Conservation (phyloP, 2,888 invertebrate species). For the Spicauda simplicius region DNA sequence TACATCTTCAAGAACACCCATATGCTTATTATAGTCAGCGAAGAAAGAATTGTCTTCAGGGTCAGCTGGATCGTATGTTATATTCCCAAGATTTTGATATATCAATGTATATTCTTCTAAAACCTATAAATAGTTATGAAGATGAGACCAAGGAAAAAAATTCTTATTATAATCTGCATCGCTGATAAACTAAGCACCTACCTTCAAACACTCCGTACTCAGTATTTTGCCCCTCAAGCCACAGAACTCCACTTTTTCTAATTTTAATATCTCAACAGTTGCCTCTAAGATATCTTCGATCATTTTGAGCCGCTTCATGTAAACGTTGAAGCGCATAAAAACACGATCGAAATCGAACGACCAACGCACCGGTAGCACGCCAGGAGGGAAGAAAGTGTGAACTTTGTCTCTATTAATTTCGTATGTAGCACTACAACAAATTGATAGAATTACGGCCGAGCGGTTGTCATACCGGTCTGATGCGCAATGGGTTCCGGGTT, state of each 20-base stretch:
- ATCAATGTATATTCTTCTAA: slow-evolving; percentile 67
- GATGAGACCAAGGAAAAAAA: too few species aligned
- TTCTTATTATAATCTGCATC: background rate
- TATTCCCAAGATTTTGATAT: slow-evolving; percentile 74
- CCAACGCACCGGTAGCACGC: slow-evolving; percentile 88
- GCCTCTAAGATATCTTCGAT: slow-evolving; percentile 90
- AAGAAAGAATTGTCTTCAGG: slow-evolving; percentile 88
- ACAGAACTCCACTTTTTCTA: slow-evolving; percentile 94
- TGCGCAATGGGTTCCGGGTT: too few species aligned
- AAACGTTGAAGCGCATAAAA: slow-evolving; percentile 87
- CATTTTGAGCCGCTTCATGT: slow-evolving; percentile 86
- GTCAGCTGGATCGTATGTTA: slow-evolving; percentile 90
- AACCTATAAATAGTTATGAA: slow-evolving; percentile 51
- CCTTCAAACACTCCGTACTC: slow-evolving; percentile 79
- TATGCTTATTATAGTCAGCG: slow-evolving; percentile 86
- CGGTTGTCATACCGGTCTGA: too few species aligned
- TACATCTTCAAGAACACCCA: slow-evolving; percentile 86
- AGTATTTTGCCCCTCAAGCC: slow-evolving; percentile 87
- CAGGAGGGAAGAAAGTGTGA: slow-evolving; percentile 80
- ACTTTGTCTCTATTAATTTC: slow-evolving; percentile 83
- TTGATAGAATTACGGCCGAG: background rate
- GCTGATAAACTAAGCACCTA: slow-evolving; percentile 45
- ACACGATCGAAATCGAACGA: slow-evolving; percentile 89
- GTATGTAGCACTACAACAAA: slow-evolving; percentile 72
- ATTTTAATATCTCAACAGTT: slow-evolving; percentile 91